Conservation (phyloP, 1,140 invertebrate genomes). For the Polyergus mexicanus region DNA sequence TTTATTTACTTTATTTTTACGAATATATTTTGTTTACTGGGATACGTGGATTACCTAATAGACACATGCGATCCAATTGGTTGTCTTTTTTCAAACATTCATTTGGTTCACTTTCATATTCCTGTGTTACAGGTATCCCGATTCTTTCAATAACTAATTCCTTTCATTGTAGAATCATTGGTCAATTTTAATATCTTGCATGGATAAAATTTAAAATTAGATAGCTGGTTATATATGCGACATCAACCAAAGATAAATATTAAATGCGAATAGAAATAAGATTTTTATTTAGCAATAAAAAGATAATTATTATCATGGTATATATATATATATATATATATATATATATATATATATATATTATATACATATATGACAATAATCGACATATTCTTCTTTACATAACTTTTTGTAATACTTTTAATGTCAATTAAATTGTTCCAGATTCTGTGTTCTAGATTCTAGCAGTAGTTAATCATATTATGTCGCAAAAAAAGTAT, state of each 20-base stretch:
- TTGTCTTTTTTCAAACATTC: constrained; percentile 43
- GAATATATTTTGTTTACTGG: constrained; percentile 31
- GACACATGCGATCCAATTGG: constrained; percentile 44
- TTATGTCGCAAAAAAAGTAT: neutral
- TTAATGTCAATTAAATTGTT: constrained; percentile 2
- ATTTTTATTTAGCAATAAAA: constrained; percentile 9
- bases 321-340: too few relatives aligned
- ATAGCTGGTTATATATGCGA: neutral
- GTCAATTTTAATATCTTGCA: neutral
- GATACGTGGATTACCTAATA: constrained; percentile 24
- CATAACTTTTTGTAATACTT: too few relatives aligned
- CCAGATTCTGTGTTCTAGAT: neutral
- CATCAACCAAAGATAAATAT: constrained; percentile 1
- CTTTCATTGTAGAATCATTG: constrained; percentile 12
- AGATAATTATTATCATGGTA: neutral
- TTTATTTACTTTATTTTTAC: constrained; percentile 18
- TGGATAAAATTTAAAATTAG: constrained; percentile 16
- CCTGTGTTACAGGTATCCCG: neutral
- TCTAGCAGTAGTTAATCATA: neutral
- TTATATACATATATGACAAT: too few relatives aligned
- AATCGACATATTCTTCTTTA: too few relatives aligned
- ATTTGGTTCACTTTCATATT: constrained; percentile 46
- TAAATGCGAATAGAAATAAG: neutral
- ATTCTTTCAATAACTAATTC: constrained; percentile 18
- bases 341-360: too few relatives aligned